phyloP scores from a whole-genome alignment of 2,113 vertebrate genomes.

The Rhynchomys soricoides region DNA sequence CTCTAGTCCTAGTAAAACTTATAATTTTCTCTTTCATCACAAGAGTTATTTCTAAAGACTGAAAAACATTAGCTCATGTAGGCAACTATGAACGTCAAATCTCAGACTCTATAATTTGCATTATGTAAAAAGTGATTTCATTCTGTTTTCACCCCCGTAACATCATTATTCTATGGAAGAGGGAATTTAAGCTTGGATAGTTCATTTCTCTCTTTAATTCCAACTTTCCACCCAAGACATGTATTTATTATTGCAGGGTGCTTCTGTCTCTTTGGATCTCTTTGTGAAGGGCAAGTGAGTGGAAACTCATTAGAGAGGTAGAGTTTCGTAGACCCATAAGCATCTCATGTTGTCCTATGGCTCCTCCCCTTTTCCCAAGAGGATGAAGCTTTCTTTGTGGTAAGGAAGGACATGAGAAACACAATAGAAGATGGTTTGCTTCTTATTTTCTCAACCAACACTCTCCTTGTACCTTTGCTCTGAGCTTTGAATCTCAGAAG shows the following conservation, averaged over 20 bases:
- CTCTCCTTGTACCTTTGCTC: not conserved
- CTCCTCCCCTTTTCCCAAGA: not conserved
- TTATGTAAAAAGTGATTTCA: not conserved
- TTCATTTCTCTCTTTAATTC: not conserved
- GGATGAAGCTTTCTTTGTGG: not conserved
- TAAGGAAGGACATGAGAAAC: not conserved
- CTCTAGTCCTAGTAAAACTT: not conserved
- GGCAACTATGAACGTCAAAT: not conserved
- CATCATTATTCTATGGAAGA: not conserved
- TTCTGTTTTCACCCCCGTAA: not conserved
- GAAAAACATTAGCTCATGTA: not conserved
- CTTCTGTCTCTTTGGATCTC: not conserved
- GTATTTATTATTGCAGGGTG: rapidly evolving
- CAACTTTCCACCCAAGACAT: not conserved
- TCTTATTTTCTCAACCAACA: not conserved
- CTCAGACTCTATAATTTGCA: not conserved
- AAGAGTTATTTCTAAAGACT: not conserved
- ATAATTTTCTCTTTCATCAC: not conserved
- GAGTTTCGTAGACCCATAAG: not conserved
- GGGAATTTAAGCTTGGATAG: not conserved
- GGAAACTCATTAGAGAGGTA: not conserved
- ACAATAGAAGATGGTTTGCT: not conserved
- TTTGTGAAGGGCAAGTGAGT: not conserved
- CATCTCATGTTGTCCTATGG: not conserved
- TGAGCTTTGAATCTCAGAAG: not conserved